phyloP scores from a whole-genome alignment of 2,113 vertebrate species.

The Zingel zingel region DNA sequence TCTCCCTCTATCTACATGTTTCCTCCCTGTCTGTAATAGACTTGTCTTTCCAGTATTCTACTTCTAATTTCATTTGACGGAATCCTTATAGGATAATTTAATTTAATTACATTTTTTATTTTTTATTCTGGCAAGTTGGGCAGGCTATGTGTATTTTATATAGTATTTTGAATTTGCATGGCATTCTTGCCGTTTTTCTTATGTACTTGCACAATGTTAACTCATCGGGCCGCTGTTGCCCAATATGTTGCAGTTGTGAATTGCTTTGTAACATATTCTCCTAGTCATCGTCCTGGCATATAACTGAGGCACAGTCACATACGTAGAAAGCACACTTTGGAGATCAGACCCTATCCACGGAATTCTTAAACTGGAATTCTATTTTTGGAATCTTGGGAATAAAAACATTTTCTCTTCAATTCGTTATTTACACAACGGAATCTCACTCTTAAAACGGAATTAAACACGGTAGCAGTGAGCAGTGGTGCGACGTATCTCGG shows the following conservation, averaged over 20 bases:
- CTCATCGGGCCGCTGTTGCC: constrained; percentile 92
- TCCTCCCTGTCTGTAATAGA: fast-evolving
- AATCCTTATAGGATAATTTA: fast-evolving
- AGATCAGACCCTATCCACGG: neutral
- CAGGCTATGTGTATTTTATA: fast-evolving
- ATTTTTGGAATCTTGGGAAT: neutral
- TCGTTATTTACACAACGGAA: fast-evolving
- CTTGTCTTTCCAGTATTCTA: neutral
- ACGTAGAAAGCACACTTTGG: fast-evolving
- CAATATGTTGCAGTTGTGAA: constrained; percentile 54
- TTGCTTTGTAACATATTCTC: neutral
- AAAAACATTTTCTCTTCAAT: fast-evolving
- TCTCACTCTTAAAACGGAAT: neutral
- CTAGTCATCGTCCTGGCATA: neutral
- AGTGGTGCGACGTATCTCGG: neutral
- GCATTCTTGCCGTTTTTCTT: fast-evolving
- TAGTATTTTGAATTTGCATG: neutral
- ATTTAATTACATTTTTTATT: neutral
- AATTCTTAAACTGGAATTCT: fast-evolving
- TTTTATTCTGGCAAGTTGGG: neutral
- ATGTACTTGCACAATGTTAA: constrained; percentile 84
- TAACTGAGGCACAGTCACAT: neutral
- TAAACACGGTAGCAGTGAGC: neutral
- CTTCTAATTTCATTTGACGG: fast-evolving
- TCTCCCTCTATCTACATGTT: neutral